Conservation (phyloP, 2,113 vertebrate genomes). For the Epinephelus lanceolatus region DNA sequence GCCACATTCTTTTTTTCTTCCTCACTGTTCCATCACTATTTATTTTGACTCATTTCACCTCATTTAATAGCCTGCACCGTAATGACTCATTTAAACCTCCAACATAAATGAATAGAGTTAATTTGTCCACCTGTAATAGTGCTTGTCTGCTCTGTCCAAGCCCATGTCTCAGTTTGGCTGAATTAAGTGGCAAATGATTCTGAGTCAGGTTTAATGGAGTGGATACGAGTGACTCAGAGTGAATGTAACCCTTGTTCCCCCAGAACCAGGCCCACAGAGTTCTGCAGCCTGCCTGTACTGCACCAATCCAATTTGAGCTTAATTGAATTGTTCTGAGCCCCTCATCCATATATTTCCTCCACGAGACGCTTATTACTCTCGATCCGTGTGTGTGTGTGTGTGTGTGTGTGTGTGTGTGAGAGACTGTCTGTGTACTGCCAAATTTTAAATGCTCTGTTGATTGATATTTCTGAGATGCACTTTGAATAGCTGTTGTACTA, state of each 20-base stretch:
- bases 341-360: slow-evolving; percentile 70
- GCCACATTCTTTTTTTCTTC: neutral
- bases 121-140: slow-evolving; percentile 69
- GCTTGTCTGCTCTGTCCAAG: slow-evolving; percentile 54
- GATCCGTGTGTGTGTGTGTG: slow-evolving; percentile 46
- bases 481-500: slow-evolving; percentile 26
- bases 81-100: slow-evolving; percentile 47
- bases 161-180: slow-evolving; percentile 55
- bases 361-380: slow-evolving; percentile 59
- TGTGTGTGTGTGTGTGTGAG: slow-evolving; percentile 34
- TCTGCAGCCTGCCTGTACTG: slow-evolving; percentile 53
- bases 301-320: slow-evolving; percentile 78
- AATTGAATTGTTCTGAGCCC: slow-evolving; percentile 75
- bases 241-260: slow-evolving; percentile 42
- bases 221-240: slow-evolving; percentile 53
- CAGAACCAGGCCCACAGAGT: slow-evolving; percentile 54
- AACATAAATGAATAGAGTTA: slow-evolving; percentile 46
- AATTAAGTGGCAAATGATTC: slow-evolving; percentile 74
- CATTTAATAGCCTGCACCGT: slow-evolving; percentile 5
- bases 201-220: slow-evolving; percentile 76
- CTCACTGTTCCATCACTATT: neutral
- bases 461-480: slow-evolving; percentile 41
- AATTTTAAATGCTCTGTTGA: slow-evolving; percentile 47
- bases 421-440: slow-evolving; percentile 16
- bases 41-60: slow-evolving; percentile 33